These are phyloP conservation scores for Syrmaticus mikado DNA, from an alignment of 2,113 vertebrate genomes.

Conservation along the genomic window DNA sequence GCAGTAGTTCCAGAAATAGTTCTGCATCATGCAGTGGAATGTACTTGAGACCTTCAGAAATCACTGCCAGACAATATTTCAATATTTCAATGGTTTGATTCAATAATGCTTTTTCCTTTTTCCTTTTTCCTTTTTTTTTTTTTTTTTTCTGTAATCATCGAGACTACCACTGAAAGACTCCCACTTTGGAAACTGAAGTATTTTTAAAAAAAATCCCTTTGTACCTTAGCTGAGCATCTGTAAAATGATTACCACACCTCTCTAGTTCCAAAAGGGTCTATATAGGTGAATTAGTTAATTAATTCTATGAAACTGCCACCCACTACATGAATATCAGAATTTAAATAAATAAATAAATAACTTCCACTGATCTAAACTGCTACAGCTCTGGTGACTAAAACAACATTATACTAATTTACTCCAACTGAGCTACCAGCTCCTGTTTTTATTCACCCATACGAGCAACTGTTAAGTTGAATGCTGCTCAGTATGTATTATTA, in stretches of 20 bases:
- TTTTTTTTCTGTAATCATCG: background rate
- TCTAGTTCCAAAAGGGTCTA: background rate
- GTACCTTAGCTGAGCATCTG: background rate
- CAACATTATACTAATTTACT: background rate
- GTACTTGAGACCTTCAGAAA: background rate
- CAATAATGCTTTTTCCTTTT: background rate
- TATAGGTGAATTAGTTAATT: background rate
- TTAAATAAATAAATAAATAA: background rate
- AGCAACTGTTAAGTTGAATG: background rate
- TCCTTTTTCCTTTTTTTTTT: background rate
- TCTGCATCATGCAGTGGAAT: accelerated
- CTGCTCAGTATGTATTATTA: constrained; percentile 15
- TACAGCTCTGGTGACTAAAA: constrained; percentile 7
- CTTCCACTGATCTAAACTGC: background rate
- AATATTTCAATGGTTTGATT: background rate
- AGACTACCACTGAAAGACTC: background rate
- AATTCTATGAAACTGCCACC: background rate
- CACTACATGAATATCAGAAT: background rate
- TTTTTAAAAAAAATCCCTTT: background rate
- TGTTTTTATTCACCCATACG: constrained; percentile 22
- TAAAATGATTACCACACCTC: background rate
- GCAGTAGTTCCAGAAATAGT: background rate
- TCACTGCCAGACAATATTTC: background rate
- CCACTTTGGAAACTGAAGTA: background rate
- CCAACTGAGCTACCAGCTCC: background rate